Evolutionary conservation across 2,888 invertebrate species (phyloP).

Genomic region (Ormyrus thymus): DNA sequence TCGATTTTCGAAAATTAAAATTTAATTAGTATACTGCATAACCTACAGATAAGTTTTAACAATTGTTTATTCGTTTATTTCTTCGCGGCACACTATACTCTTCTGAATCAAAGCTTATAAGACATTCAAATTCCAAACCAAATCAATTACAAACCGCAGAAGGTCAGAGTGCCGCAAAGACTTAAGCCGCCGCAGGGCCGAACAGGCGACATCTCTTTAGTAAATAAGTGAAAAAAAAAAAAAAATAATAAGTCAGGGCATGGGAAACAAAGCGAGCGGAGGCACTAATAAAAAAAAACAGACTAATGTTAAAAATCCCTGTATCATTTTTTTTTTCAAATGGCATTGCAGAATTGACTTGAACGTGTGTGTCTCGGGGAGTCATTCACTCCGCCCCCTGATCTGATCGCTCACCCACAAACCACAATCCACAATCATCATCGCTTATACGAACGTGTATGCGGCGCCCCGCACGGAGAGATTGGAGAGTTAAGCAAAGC

Average conservation of each 20-base stretch:
- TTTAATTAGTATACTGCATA: too few relatives aligned
- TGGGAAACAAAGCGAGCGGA: neutral
- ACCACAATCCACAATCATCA: conserved; percentile 55
- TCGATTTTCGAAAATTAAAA: too few relatives aligned
- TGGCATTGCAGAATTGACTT: conserved; percentile 71
- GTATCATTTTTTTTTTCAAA: conserved; percentile 63
- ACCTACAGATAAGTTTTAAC: too few relatives aligned
- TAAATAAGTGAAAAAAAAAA: neutral
- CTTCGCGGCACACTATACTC: too few relatives aligned
- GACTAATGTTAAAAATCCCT: conserved; percentile 40
- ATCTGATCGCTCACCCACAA: conserved; percentile 45
- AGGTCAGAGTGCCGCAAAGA: too few relatives aligned
- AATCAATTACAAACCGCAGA: too few relatives aligned
- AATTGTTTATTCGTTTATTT: too few relatives aligned
- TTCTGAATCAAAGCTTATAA: too few relatives aligned
- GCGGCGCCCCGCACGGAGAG: conserved; percentile 5
- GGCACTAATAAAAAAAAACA: conserved; percentile 19
- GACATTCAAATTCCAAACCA: too few relatives aligned
- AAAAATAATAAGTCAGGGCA: neutral
- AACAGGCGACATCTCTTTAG: too few relatives aligned
- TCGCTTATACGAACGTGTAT: conserved; percentile 39
- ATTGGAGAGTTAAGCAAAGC: conserved; percentile 16
- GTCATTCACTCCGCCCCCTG: conserved; percentile 35
- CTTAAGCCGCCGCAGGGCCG: too few relatives aligned
- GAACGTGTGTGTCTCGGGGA: conserved; percentile 49